These are phyloP conservation scores for Oconnorella tubifera DNA, from an alignment of 2,888 invertebrate species.

Conservation along the genomic window DNA sequence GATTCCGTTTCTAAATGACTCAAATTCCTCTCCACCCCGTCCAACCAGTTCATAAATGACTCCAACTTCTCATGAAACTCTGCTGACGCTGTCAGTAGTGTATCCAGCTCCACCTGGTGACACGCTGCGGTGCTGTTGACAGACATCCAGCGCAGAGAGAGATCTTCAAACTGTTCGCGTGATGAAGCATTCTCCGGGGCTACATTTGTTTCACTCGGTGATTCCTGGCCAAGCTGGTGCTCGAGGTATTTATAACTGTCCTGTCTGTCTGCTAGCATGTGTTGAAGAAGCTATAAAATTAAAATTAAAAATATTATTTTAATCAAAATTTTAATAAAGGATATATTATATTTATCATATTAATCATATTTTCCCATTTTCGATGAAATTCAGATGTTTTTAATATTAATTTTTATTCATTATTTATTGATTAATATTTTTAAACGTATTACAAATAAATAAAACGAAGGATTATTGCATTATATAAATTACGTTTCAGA, in stretches of 20 bases:
- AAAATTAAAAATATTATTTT: no score
- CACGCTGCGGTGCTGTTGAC: not conserved
- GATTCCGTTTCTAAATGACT: not conserved
- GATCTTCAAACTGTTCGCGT: not conserved
- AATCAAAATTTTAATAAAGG: no score
- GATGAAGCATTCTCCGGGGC: not conserved
- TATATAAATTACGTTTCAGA: no score
- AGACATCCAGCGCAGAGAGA: not conserved
- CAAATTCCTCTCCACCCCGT: slow-evolving; percentile 8
- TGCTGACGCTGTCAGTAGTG: not conserved
- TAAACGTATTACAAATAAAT: no score
- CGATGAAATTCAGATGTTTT: no score
- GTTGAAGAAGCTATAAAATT: slow-evolving; percentile 13
- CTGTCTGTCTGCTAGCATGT: slow-evolving; percentile 14
- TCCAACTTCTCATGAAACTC: slow-evolving; percentile 6
- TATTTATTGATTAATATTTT: no score
- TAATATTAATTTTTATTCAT: no score
- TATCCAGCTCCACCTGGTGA: slow-evolving; percentile 1
- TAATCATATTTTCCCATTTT: no score
- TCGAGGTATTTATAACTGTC: slow-evolving; percentile 9
- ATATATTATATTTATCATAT: no score
- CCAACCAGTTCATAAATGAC: slow-evolving; percentile 8
- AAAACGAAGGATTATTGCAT: no score
- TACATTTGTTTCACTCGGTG: no score
- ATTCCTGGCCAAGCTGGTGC: not conserved